Evolutionary conservation across 2,888 invertebrate species (phyloP).

Genomic region (Copidosoma aretas): DNA sequence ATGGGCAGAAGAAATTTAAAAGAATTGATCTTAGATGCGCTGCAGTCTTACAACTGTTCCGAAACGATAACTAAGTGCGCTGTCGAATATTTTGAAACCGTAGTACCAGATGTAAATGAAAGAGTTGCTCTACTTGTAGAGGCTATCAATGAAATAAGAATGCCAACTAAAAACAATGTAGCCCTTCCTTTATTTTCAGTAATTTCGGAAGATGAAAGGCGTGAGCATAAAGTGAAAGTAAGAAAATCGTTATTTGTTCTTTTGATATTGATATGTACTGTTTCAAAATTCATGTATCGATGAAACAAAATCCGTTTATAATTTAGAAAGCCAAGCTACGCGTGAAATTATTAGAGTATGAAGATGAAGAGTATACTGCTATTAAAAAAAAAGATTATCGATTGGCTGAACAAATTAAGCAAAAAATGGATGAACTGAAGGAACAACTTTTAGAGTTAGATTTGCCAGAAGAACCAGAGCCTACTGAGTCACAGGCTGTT

Average conservation of each 20-base stretch:
- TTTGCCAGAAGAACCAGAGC: conserved; percentile 50
- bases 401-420: conserved; percentile 67
- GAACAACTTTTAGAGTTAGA: conserved; percentile 55
- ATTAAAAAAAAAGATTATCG: conserved; percentile 67
- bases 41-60: conserved; percentile 64
- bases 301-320: neutral
- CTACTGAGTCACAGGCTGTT: conserved; percentile 41
- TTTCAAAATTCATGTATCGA: neutral
- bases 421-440: conserved; percentile 61
- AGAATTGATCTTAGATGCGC: conserved; percentile 65
- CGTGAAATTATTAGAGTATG: conserved; percentile 66
- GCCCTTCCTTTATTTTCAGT: conserved; percentile 47
- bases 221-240: conserved; percentile 63
- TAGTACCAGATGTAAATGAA: conserved; percentile 61
- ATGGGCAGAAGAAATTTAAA: conserved; percentile 67
- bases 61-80: conserved; percentile 55
- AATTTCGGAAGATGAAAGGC: conserved; percentile 61
- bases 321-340: conserved; percentile 66
- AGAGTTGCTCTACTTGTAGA: conserved; percentile 67
- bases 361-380: conserved; percentile 68
- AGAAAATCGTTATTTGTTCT: conserved; percentile 10
- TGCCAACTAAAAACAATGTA: conserved; percentile 64
- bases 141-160: conserved; percentile 68
- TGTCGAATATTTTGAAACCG: conserved; percentile 61
- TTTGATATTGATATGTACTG: neutral